Conservation (phyloP, 2,797 vertebrate species). For the Melanotaenia boesemani region DNA sequence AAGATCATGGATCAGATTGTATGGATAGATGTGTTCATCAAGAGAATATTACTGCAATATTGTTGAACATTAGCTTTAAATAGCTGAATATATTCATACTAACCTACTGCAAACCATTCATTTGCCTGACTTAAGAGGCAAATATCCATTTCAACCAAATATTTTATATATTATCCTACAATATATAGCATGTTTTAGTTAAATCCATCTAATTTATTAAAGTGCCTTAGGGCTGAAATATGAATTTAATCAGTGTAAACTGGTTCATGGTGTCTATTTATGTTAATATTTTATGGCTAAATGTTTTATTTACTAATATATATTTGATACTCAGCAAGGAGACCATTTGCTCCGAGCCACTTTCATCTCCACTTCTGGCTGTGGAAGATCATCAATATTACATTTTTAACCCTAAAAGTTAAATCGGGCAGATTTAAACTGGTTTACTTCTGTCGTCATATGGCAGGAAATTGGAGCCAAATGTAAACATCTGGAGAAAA, state of each 20-base stretch:
- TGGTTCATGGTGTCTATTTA: slow-evolving; percentile 60
- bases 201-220: slow-evolving; percentile 12
- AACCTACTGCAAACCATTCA: background rate
- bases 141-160: background rate
- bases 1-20: too few relatives aligned
- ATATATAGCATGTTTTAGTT: background rate
- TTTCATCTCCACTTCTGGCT: slow-evolving; percentile 59
- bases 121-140: background rate
- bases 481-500: slow-evolving; percentile 28
- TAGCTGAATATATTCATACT: background rate
- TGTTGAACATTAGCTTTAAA: background rate
- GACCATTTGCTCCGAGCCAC: slow-evolving; percentile 18
- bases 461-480: slow-evolving; percentile 9
- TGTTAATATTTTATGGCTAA: slow-evolving; percentile 72
- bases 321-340: slow-evolving; percentile 66
- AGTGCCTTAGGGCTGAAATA: slow-evolving; percentile 26
- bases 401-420: slow-evolving; percentile 62
- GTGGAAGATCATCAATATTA: slow-evolving; percentile 72
- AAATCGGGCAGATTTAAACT: slow-evolving; percentile 47
- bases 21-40: too few relatives aligned
- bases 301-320: slow-evolving; percentile 77
- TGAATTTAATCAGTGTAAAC: slow-evolving; percentile 60
- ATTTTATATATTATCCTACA: background rate
- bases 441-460: slow-evolving; percentile 32
- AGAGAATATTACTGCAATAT: too few relatives aligned